Base-by-base conservation (phyloP, 1,140 invertebrate species). In the Globodera rostochiensis region DNA sequence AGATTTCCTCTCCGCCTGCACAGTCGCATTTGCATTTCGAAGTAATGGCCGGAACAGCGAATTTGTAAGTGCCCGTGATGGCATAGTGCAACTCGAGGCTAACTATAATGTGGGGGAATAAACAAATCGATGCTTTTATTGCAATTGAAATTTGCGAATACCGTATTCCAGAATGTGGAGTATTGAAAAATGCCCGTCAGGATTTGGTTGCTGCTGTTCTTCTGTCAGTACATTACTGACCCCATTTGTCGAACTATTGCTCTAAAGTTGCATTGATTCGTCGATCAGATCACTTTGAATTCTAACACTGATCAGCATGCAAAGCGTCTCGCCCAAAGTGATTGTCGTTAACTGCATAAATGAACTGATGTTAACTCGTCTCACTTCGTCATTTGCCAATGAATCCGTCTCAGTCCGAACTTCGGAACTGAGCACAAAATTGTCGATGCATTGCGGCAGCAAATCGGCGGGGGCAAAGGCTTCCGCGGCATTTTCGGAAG, bases 11-110 rank as follows among this genome's bases (percentile, higher is more conserved):
- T 4, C 86, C 86, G 53, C 87, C 87, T 3, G 84, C 83, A 80
- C 86, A 87, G 73, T 87, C 86, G 74, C 86, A 87, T 66, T 89
- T 84, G 79, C 86, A 87, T n/a, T 53, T 70, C 1, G 80, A 77
- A 13, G 70, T 81, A 15, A 87, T 80, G 46, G 83, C 13, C 45
- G 87, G 87, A 75, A 87, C 81, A 6, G 66, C 87, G 73, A 87
- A 87, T 71, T 80, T 78, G 74, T 87, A 88, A 15, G 76, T 79
- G 3, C 86, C 83, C 6, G 82, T 86, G 70, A 87, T 84, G 25
- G 86, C 73, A 70, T 87, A 86, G 80, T 88, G 86, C 19, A 88
- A 87, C 79, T 87, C 86, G 13, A 87, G 74, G 3, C 82, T 15
- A 47, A 84, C 76, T 78, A 15, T 74, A 4, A 47, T n/a, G n/a